Base-by-base conservation (phyloP, 2,888 invertebrate species). In the Quadroppia sp. region DNA sequence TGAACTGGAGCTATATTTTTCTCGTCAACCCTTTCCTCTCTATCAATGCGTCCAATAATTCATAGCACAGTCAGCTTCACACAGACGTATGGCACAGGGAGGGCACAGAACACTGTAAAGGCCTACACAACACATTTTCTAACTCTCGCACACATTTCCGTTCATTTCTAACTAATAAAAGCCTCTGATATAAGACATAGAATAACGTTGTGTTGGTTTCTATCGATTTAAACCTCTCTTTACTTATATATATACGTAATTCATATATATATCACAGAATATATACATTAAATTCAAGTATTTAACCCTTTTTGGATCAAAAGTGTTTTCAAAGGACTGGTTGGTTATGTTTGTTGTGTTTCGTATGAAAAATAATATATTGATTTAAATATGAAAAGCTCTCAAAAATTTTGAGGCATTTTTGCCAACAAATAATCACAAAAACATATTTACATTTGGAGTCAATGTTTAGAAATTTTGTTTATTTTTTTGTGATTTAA, bases 181-280 rank as follows among this genome's bases (percentile, higher is more conserved):
- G 56, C 56, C 23, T 56, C 56, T 56, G 56, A 20, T 56, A 28
- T 56, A 56, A 56, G 56, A 56, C 25, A 56, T 13, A 53, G 6
- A 42, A n/a, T 15, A 48, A 48, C 48, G 15, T n/a, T 48, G 48
- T 48, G 48, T 48, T 48, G 20, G 56, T 56, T 56, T 56, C 56
- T 23, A 56, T 56, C 56, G 56, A 56, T 56, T 28, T 56, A 56
- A 25, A 56, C 56, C 56, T 56, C 28, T 48, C n/a, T 48, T 48
- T n/a, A 48, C n/a, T n/a, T 48, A 48, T 48, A 48, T 56, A 56
- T 48, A 48, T 56, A 56, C 13, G 23, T 6, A 3, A 56, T 56
- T n/a, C n/a, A 48, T 48, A 48, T 7, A 42, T 42, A 42, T 42
- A 42, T 11, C 7, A 7, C 15, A 6, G 6, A n/a, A 20, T 53